Evolutionary conservation across 2,888 invertebrate species (phyloP).

Genomic region (Melanostoma scalare): DNA sequence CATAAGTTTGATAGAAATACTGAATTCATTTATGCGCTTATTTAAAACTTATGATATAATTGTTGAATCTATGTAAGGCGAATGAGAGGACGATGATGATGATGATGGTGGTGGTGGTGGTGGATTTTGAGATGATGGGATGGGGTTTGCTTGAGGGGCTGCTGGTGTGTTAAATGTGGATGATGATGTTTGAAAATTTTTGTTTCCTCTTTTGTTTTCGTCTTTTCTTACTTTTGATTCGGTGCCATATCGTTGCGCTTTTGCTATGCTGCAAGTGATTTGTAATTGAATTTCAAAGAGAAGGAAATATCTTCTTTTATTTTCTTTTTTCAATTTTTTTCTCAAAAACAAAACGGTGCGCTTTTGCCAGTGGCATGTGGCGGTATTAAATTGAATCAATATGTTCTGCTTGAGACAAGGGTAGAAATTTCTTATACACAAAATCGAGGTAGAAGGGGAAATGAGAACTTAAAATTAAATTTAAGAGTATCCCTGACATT

Average conservation of each 20-base stretch:
- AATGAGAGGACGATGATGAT: constrained; percentile 18
- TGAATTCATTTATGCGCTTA: constrained; percentile 71
- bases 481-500: constrained; percentile 68
- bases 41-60: constrained; percentile 73
- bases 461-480: constrained; percentile 43
- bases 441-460: neutral
- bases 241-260: constrained; percentile 59
- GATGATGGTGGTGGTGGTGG: constrained; percentile 16
- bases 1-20: constrained; percentile 61
- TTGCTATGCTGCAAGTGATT: constrained; percentile 66
- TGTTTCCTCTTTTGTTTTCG: constrained; percentile 26
- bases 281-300: constrained; percentile 59
- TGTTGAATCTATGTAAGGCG: constrained; percentile 53
- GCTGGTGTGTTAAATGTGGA: neutral
- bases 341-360: constrained; percentile 29
- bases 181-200: constrained; percentile 38
- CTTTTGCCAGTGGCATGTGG: constrained; percentile 7
- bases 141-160: no score
- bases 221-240: constrained; percentile 49
- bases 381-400: constrained; percentile 28
- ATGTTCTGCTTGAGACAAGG: constrained; percentile 25
- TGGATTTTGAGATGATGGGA: constrained; percentile 1
- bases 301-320: constrained; percentile 14
- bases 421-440: constrained; percentile 19
- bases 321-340: constrained; percentile 41